Base-by-base conservation (phyloP, 2,888 invertebrate genomes). In the Yponomeuta evonymella region DNA sequence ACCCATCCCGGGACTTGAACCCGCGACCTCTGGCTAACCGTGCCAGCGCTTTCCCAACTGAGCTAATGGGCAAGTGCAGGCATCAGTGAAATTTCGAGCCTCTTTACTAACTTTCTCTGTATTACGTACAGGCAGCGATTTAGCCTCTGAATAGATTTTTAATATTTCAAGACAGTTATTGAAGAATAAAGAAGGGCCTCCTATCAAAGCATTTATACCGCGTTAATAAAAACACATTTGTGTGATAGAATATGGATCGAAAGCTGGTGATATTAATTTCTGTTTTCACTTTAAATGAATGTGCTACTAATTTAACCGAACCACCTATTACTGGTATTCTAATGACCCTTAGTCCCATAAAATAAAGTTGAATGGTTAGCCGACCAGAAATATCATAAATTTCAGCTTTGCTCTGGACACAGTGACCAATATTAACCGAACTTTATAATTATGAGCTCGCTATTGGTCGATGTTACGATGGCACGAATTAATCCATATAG, bases 381-480 rank as follows among this genome's bases (percentile, higher is more conserved):
- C 15, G 51, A 58, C 51, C 51, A 58, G 5, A 12, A 58, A 58
- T 15, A 15, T 15, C 51, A 58, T 58, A 0, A 15, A 15, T 58
- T 15, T 58, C 15, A 58, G 51, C 15, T 15, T 12, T 58, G 15
- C 30, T 36, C 15, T 43, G 33, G 29, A 67, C 67, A 67, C 67
- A 67, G n/a, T n/a, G 33, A 12, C 36, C 43, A 12, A 67, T 67
- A n/a, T 29, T 66, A 67, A 67, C 29, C 12, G 43, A 67, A 67
- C 8, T 29, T 43, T 36, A 33, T 67, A 67, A 67, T 67, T 67
- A 67, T 43, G 64, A 33, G 43, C 48, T 69, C 29, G 69, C 70
- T 62, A 73, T 72, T 72, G 70, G 71, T 71, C 73, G 71, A 36
- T 70, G 70, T 70, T 63, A 43, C 68, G 71, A n/a, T 70, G 8